Evolutionary conservation across 2,797 vertebrate genomes (phyloP), one percentile per base, ranked within the genome.

Genomic region (Heterohyrax brucei): DNA sequence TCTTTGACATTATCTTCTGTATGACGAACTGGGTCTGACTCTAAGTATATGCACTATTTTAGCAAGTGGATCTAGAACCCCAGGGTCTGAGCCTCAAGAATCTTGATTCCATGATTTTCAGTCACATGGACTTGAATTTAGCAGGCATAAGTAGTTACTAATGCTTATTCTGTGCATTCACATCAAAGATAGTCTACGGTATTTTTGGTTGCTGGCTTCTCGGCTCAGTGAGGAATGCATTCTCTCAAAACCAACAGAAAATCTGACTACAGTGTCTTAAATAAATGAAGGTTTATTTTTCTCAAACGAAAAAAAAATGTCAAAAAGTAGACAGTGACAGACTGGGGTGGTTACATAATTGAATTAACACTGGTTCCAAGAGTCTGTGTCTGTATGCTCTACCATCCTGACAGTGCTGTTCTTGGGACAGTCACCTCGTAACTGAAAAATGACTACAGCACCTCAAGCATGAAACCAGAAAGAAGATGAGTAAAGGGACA

Each of bases 131-230:
- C 21, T 83, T 59, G 48, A 78, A 50, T 90, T 48, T 28, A 96
- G n/a, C 28, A 78, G 46, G 82, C 7, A 4, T 77, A 64, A 77
- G 13, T 59, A 14, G 87, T 91, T 56, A 89, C 81, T 82, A 94
- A 77, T 70, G 7, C 8, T 91, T 59, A 28, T 59, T 72, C 26
- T 64, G 46, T 48, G 46, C 24, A 73, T 56, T 86, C 56, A 87
- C 82, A 93, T 78, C n/a, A 48, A 92, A 87, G 56, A 86, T 19
- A 73, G 19, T 59, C 6, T 78, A 87, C 19, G 78, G 7, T 87
- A 50, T 22, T n/a, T 73, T 72, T 33, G 14, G 50, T 82, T 64
- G 2, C 39, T 87, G n/a, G 19, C 8, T 93, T 61, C 30, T 77
- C 33, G 28, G 66, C 19, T 39, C 33, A 62, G 14, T 66, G 28